A percentile compares a stretch with the other conserved stretches of the same genome.
phyloP scores from a whole-genome alignment of 2,888 invertebrate species.

The Pseudeuparius sepicola region DNA sequence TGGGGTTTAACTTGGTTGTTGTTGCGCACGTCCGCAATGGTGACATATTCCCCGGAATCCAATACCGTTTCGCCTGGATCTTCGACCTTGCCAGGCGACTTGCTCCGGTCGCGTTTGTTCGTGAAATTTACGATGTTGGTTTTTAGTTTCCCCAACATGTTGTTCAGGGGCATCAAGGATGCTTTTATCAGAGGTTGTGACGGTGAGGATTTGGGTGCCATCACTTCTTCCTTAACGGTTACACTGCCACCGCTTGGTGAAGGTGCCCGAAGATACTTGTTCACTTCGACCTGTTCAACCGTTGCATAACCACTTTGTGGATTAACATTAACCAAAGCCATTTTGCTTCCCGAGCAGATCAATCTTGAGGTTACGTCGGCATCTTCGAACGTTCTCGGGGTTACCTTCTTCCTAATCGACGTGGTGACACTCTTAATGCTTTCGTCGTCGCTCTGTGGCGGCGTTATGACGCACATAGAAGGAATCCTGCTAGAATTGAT shows the following conservation, averaged over 20 bases:
- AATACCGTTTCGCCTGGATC: conserved; percentile 18
- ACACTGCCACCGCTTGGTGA: conserved; percentile 37
- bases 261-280: conserved; percentile 27
- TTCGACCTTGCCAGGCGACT: conserved; percentile 38
- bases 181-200: conserved; percentile 38
- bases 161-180: conserved; percentile 55
- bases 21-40: conserved; percentile 72
- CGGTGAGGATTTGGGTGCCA: conserved; percentile 17
- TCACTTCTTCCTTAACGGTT: conserved; percentile 25
- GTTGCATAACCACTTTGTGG: conserved; percentile 37
- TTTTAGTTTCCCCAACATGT: conserved; percentile 61
- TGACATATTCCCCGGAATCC: conserved; percentile 75
- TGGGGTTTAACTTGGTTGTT: conserved; percentile 49
- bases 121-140: conserved; percentile 33
- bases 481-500: conserved; percentile 82
- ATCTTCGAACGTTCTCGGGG: conserved; percentile 18
- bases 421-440: conserved; percentile 41
- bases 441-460: conserved; percentile 80
- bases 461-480: conserved; percentile 86
- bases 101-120: conserved; percentile 38
- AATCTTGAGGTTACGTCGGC: conserved; percentile 22
- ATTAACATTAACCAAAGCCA: conserved; percentile 35
- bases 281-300: neutral
- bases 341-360: conserved; percentile 27
- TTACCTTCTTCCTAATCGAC: conserved; percentile 24